Evolutionary conservation across 1,140 invertebrate genomes (phyloP).

Genomic region (Drosophila albomicans): DNA sequence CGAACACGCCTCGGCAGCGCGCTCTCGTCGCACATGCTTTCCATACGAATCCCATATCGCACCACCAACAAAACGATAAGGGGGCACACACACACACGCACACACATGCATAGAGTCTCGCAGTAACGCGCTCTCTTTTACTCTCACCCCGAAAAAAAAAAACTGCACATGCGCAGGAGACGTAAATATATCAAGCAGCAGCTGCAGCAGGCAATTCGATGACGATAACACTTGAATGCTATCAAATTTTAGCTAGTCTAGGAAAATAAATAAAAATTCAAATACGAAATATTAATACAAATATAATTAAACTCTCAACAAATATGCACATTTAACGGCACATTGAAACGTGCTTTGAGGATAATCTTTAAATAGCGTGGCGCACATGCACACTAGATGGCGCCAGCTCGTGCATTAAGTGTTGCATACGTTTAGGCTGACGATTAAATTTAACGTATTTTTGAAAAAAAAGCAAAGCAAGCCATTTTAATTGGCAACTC

Average conservation of each 20-base stretch:
- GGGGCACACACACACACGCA: slow-evolving; percentile 12
- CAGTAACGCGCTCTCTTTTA: slow-evolving; percentile 49
- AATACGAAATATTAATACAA: not conserved
- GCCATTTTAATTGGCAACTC: not conserved
- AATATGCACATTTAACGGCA: slow-evolving; percentile 12
- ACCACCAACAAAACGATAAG: slow-evolving; percentile 56
- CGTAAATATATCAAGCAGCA: not conserved
- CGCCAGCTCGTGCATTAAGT: not conserved
- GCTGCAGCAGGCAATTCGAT: slow-evolving; percentile 26
- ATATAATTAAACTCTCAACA: not conserved
- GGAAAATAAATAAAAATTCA: not conserved
- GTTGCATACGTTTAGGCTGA: slow-evolving; percentile 18
- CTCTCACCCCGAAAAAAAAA: slow-evolving; percentile 29
- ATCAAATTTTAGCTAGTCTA: not conserved
- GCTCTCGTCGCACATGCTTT: slow-evolving; percentile 37
- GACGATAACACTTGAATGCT: slow-evolving; percentile 18
- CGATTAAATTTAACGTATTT: not conserved
- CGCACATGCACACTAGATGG: not conserved
- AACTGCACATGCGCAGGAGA: slow-evolving; percentile 75
- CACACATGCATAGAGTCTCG: not conserved
- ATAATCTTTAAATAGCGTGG: not conserved
- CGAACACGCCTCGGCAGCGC: slow-evolving; percentile 15
- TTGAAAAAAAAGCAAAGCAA: not conserved
- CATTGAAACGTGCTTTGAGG: not conserved
- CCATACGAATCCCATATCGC: slow-evolving; percentile 46